phyloP scores from a whole-genome alignment of 2,797 vertebrate species.

The Notolepis coatsorum region DNA sequence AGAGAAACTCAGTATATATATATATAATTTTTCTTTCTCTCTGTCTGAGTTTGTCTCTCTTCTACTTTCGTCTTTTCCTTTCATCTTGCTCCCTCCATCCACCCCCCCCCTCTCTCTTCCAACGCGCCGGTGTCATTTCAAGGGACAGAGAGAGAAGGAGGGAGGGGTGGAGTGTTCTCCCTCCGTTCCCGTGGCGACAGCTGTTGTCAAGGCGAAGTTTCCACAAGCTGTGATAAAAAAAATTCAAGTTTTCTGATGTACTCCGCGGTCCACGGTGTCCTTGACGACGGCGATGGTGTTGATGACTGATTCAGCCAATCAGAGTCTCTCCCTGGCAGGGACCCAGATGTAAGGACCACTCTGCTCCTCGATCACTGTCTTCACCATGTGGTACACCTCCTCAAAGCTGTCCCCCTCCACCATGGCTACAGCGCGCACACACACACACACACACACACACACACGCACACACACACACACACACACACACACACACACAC shows the following conservation, averaged over 20 bases:
- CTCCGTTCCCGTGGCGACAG: constrained; percentile 14
- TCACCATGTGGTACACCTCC: constrained; percentile 90
- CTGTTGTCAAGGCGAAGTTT: constrained; percentile 5
- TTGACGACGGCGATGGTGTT: background rate
- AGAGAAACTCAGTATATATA: background rate
- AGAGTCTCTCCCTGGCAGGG: constrained; percentile 81
- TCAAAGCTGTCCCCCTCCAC: constrained; percentile 92
- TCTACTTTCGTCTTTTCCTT: background rate
- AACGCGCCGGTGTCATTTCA: background rate
- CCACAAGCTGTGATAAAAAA: background rate
- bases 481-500: constrained; percentile 14
- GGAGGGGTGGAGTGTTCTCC: background rate
- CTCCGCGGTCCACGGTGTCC: background rate
- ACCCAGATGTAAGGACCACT: constrained; percentile 93
- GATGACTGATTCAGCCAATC: constrained; percentile 3
- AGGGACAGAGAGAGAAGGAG: background rate
- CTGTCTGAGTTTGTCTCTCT: background rate
- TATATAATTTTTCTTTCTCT: background rate
- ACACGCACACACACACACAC: constrained; percentile 15
- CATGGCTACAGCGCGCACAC: constrained; percentile 76
- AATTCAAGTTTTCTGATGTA: background rate
- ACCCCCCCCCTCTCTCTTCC: background rate
- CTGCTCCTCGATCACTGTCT: constrained; percentile 90
- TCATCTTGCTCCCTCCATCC: too few relatives aligned
- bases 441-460: constrained; percentile 33